A percentile compares a stretch with the other conserved stretches of the same genome.
These are phyloP conservation scores for Microctenopoma steveboyesi DNA, from an alignment of 2,797 vertebrate species.

Conservation along the genomic window DNA sequence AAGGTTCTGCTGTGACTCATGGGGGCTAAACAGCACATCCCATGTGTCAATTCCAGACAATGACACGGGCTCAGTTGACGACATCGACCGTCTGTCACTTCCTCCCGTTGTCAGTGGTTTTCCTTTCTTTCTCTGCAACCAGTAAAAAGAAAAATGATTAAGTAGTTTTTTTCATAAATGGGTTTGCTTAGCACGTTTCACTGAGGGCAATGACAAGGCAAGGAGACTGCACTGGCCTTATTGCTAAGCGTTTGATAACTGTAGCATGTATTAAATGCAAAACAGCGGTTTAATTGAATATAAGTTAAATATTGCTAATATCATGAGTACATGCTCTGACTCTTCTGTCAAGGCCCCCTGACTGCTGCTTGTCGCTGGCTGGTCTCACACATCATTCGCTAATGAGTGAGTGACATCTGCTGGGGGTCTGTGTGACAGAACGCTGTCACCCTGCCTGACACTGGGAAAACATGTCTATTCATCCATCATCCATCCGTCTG, in stretches of 20 bases:
- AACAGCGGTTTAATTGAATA: conserved; percentile 6
- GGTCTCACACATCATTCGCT: conserved; percentile 70
- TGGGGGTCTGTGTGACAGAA: conserved; percentile 76
- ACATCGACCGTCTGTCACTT: conserved; percentile 33
- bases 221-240: not conserved
- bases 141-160: conserved; percentile 13
- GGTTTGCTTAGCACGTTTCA: conserved; percentile 1
- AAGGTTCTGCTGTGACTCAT: conserved; percentile 39
- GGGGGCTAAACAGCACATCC: conserved; percentile 31
- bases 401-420: conserved; percentile 86
- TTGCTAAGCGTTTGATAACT: not conserved
- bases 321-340: conserved; percentile 12
- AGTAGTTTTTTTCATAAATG: not conserved
- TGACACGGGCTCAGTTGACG: conserved; percentile 40
- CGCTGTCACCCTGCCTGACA: conserved; percentile 52
- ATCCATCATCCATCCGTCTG: conserved; percentile 12
- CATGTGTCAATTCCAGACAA: conserved; percentile 39
- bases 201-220: not conserved
- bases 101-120: conserved; percentile 35
- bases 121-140: conserved; percentile 35
- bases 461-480: conserved; percentile 33
- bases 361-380: conserved; percentile 28
- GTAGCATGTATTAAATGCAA: not conserved
- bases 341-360: conserved; percentile 22
- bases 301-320: not conserved